Percentiles rank a stretch among this genome's conserved stretches.
phyloP scores from a whole-genome alignment of 2,113 vertebrate species.

The Ameiurus melas region DNA sequence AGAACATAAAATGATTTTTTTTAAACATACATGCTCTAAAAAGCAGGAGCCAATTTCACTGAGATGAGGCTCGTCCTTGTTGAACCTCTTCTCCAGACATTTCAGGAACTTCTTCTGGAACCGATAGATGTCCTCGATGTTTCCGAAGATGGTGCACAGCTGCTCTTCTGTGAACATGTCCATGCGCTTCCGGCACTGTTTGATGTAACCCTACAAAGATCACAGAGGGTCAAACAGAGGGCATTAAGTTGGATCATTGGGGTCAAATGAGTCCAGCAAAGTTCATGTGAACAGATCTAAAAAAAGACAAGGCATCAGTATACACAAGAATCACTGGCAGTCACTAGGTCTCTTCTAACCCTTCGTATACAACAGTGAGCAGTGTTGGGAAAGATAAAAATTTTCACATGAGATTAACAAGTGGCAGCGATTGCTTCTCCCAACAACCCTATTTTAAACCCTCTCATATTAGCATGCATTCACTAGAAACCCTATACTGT shows the following conservation, averaged over 20 bases:
- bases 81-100: conserved; percentile 89
- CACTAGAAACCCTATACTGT: not conserved
- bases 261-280: not conserved
- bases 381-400: not conserved
- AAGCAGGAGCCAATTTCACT: conserved; percentile 96
- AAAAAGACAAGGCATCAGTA: not conserved
- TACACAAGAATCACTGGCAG: not conserved
- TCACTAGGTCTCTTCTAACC: not conserved
- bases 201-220: conserved; percentile 85
- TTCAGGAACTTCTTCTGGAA: conserved; percentile 92
- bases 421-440: not conserved
- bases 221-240: not conserved
- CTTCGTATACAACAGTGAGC: not conserved
- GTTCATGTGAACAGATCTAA: not conserved
- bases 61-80: conserved; percentile 87
- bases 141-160: conserved; percentile 91
- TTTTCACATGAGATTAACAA: not conserved
- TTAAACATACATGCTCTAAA: conserved; percentile 82
- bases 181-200: conserved; percentile 89
- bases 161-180: conserved; percentile 97
- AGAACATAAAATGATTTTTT: too few species aligned
- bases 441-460: not conserved
- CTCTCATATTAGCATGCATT: not conserved
- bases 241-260: not conserved
- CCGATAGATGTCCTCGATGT: conserved; percentile 94